phyloP scores from a whole-genome alignment of 1,140 invertebrate species.

The Polypedilum pembai region DNA sequence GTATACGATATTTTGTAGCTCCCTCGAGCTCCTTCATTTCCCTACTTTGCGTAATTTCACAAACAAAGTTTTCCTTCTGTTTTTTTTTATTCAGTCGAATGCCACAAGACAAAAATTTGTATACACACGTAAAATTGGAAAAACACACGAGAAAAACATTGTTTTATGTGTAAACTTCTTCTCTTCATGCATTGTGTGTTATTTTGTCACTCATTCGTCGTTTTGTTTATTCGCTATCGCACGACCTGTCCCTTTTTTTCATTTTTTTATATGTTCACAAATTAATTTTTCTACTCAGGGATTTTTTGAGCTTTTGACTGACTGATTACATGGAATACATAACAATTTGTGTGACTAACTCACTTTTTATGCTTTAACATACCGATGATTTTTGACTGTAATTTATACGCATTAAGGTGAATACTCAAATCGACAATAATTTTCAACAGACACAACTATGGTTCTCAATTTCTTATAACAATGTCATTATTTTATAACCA shows the following conservation, averaged over 20 bases:
- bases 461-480: too few relatives aligned
- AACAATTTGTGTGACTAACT: background rate
- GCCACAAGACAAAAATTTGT: background rate
- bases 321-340: background rate
- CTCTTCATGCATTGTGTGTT: background rate
- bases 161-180: conserved; percentile 13
- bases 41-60: background rate
- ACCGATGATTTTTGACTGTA: background rate
- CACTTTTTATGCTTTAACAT: background rate
- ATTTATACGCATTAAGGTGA: too few relatives aligned
- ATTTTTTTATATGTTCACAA: background rate
- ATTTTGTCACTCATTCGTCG: conserved; percentile 4
- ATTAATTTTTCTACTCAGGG: background rate
- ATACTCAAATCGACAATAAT: too few relatives aligned
- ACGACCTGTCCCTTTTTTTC: background rate
- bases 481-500: too few relatives aligned
- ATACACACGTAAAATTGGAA: conserved; percentile 8
- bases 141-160: background rate
- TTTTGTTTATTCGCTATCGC: conserved; percentile 7
- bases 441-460: too few relatives aligned
- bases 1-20: background rate
- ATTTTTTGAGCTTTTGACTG: background rate
- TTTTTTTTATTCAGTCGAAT: background rate
- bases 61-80: background rate
- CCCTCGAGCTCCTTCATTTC: background rate